Conservation (phyloP, 2,888 invertebrate genomes). For the Exephanes ischioxanthus region DNA sequence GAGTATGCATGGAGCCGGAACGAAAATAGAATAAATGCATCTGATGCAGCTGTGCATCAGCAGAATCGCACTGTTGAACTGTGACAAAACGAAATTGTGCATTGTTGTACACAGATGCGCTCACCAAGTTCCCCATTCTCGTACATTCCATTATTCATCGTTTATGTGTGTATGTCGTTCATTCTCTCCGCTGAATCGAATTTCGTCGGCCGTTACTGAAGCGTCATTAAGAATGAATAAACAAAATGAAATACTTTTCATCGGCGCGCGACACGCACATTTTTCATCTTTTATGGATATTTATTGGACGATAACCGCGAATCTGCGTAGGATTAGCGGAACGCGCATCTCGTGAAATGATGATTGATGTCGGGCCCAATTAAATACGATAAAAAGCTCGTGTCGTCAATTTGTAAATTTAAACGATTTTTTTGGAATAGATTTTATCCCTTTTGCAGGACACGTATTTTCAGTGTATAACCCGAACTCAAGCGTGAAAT, state of each 20-base stretch:
- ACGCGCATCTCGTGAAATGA: background rate
- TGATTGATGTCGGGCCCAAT: background rate
- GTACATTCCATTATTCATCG: slow-evolving; percentile 60
- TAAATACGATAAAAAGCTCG: background rate
- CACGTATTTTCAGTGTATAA: background rate
- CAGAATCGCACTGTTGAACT: slow-evolving; percentile 36
- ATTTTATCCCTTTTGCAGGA: background rate
- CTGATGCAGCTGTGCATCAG: slow-evolving; percentile 53
- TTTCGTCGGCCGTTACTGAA: background rate
- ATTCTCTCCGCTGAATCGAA: slow-evolving; percentile 17
- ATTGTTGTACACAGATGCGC: slow-evolving; percentile 55
- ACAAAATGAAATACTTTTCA: slow-evolving; percentile 38
- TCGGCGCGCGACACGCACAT: slow-evolving; percentile 16
- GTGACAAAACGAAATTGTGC: slow-evolving; percentile 58
- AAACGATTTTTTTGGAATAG: background rate
- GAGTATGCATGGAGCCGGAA: slow-evolving; percentile 25
- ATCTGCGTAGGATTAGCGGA: background rate
- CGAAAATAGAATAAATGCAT: slow-evolving; percentile 56
- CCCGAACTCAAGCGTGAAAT: too few species aligned
- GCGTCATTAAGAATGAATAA: slow-evolving; percentile 33
- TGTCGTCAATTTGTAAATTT: background rate
- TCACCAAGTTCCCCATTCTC: slow-evolving; percentile 38
- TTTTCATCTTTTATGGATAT: slow-evolving; percentile 5
- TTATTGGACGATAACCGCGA: background rate
- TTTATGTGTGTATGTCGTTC: slow-evolving; percentile 28